Conservation (phyloP, 2,113 vertebrate genomes). For the Lates calcarifer region DNA sequence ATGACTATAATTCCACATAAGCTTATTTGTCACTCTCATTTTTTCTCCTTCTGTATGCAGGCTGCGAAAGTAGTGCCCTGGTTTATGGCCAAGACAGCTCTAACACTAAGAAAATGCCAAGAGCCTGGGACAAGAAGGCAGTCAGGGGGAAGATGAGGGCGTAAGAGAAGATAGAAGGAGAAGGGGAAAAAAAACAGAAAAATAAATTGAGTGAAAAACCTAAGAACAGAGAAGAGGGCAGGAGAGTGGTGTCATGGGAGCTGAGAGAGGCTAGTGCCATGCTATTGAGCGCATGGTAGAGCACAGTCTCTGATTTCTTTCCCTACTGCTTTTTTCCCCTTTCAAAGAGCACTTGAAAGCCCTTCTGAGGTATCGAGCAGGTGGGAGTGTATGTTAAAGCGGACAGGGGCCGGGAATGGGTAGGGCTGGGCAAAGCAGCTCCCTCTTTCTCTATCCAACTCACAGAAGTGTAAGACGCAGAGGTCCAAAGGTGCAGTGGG, state of each 20-base stretch:
- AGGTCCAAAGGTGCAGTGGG: slow-evolving; percentile 75
- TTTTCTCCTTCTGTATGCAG: slow-evolving; percentile 53
- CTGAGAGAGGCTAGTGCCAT: slow-evolving; percentile 80
- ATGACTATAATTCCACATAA: neutral
- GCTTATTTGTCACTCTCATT: slow-evolving; percentile 56
- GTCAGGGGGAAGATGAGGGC: slow-evolving; percentile 81
- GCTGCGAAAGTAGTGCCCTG: slow-evolving; percentile 58
- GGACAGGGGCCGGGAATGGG: slow-evolving; percentile 52
- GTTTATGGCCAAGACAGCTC: slow-evolving; percentile 42
- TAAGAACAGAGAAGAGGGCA: slow-evolving; percentile 73
- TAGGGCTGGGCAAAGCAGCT: slow-evolving; percentile 63
- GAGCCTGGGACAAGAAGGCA: slow-evolving; percentile 75
- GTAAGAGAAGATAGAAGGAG: slow-evolving; percentile 74
- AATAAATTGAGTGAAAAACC: slow-evolving; percentile 84
- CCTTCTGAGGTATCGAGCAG: slow-evolving; percentile 88
- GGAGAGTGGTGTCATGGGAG: slow-evolving; percentile 85
- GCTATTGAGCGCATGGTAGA: slow-evolving; percentile 86
- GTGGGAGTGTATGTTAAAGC: slow-evolving; percentile 82
- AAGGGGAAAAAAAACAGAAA: slow-evolving; percentile 73
- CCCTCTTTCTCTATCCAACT: slow-evolving; percentile 65
- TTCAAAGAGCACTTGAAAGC: slow-evolving; percentile 92
- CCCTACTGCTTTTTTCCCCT: slow-evolving; percentile 68
- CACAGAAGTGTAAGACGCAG: slow-evolving; percentile 68
- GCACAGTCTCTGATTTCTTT: slow-evolving; percentile 88
- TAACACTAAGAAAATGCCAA: slow-evolving; percentile 36